Evolutionary conservation across 2,113 vertebrate genomes (phyloP).

Genomic region (Colaptes auratus): DNA sequence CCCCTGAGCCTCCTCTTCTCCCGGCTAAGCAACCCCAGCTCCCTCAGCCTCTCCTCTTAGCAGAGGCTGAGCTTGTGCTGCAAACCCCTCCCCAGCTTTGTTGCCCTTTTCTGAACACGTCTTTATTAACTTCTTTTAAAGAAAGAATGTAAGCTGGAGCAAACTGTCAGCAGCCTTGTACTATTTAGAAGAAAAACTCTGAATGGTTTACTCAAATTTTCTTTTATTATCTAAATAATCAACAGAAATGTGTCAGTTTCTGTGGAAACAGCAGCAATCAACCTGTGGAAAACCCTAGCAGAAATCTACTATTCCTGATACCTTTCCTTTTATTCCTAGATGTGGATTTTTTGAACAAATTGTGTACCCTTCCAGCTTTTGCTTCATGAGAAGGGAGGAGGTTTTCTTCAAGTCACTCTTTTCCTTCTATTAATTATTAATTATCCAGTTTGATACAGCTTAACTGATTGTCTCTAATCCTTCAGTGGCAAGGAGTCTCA

Average conservation of each 20-base stretch:
- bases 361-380: not conserved
- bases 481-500: not conserved
- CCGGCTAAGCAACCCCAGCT: too few species aligned
- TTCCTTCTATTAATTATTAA: not conserved
- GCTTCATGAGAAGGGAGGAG: not conserved
- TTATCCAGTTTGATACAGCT: rapidly evolving
- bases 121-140: too few species aligned
- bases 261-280: not conserved
- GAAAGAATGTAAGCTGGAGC: too few species aligned
- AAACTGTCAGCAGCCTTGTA: too few species aligned
- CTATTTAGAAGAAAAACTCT: too few species aligned
- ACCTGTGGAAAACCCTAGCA: not conserved
- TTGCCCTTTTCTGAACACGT: too few species aligned
- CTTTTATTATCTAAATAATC: not conserved
- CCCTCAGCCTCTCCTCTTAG: too few species aligned
- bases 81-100: too few species aligned
- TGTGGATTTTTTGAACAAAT: not conserved
- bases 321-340: not conserved
- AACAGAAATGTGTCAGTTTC: not conserved
- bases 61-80: too few species aligned
- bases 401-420: not conserved
- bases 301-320: not conserved
- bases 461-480: not conserved
- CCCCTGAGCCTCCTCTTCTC: too few species aligned
- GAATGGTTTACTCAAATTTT: too few species aligned